Base-by-base conservation (phyloP, 1,140 invertebrate genomes). In the Hycleus phaleratus region DNA sequence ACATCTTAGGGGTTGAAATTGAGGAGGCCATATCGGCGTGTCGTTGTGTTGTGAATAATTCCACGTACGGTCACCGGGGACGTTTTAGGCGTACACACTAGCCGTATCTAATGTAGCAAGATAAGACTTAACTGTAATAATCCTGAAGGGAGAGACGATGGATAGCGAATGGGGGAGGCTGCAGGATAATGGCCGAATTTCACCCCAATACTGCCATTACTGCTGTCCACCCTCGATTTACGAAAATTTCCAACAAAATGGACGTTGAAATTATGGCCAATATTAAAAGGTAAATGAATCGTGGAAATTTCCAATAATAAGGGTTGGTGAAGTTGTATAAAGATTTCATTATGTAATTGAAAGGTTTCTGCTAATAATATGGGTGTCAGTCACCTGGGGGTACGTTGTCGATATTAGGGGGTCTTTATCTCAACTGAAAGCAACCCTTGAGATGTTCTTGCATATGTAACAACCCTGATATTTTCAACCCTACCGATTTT, bases 1-100 rank as follows among this genome's bases (percentile, higher is more conserved):
- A 53, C 51, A 45, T 52, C 49, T 52, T 52, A 39, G 11, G 51
- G 51, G 4, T 32, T 32, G 32, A 5, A 5, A 32, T 32, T 32
- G 32, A 32, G 7, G 32, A 32, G 32, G 51, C 51, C 50, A 52
- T 52, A 44, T 52, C 40, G 42, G 32, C 32, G 4, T 32, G 7
- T 5, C 7, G 7, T 32, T 7, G 32, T 32, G 4, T 32, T 32
- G 4, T 44, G 51, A 45, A 53, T 53, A 53, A 53, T 53, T 53
- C 42, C 51, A 53, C 51, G 51, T 53, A 53, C 51, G 51, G 51
- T 53, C 51, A 53, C 51, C 18, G 46, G 51, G 51, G 51, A 53
- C 51, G 45, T 45, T 53, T 53, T 53, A 53, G 42, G 45, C 51
- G 45, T 45, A 44, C 42, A 53, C 32, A 32, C 32, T 32, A 7